Conservation (phyloP, 2,113 vertebrate species). For the Pyxicephalus adspersus region DNA sequence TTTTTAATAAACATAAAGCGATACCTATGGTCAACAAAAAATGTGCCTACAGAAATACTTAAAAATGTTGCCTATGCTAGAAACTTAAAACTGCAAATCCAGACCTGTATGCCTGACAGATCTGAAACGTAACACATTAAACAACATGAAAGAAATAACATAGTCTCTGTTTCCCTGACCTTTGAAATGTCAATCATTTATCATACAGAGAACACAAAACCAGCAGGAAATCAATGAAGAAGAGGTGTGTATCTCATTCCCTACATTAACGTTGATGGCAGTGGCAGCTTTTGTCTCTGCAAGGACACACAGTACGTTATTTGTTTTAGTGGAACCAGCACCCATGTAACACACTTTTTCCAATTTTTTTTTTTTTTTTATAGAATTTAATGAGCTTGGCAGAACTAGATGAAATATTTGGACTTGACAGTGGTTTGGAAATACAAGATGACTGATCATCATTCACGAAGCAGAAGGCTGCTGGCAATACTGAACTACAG, state of each 20-base stretch:
- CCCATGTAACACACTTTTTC: background rate
- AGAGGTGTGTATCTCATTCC: background rate
- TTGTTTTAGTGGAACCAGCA: background rate
- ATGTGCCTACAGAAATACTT: no score
- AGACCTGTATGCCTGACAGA: background rate
- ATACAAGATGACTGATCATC: background rate
- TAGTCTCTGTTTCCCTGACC: background rate
- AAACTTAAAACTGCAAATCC: no score
- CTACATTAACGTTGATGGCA: constrained; percentile 10
- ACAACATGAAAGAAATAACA: constrained; percentile 24
- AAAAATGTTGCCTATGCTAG: no score
- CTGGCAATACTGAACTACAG: background rate
- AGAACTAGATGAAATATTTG: background rate
- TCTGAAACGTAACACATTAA: background rate
- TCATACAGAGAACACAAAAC: constrained; percentile 30
- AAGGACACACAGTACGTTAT: background rate
- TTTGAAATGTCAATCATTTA: constrained; percentile 36
- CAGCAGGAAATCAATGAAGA: constrained; percentile 44
- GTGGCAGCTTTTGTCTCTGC: background rate
- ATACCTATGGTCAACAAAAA: no score
- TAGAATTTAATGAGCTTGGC: background rate
- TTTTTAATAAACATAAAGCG: no score
- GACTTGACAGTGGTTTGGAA: background rate
- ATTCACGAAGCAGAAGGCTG: background rate
- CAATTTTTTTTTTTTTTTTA: background rate